Percentiles rank a stretch among this genome's conserved stretches.
These are phyloP conservation scores for Zelleria hepariella DNA, from an alignment of 2,888 invertebrate species.

Conservation along the genomic window DNA sequence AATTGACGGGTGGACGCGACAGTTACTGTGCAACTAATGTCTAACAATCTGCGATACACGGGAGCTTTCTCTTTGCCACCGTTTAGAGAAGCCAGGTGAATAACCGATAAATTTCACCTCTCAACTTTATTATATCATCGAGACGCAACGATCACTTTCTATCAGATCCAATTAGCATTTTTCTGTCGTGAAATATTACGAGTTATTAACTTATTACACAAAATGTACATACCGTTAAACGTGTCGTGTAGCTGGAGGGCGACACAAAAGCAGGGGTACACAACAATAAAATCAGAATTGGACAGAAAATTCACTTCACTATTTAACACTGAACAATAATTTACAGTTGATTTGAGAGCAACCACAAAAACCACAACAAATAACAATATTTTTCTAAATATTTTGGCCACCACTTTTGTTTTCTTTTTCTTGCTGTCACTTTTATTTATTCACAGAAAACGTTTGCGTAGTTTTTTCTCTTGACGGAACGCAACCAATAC, in stretches of 20 bases:
- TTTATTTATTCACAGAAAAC: too few species aligned
- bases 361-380: too few species aligned
- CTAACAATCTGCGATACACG: slow-evolving; percentile 19
- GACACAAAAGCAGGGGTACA: not conserved
- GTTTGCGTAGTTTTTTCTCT: too few species aligned
- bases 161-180: slow-evolving; percentile 10
- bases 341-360: too few species aligned
- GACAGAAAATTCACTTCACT: too few species aligned
- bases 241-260: not conserved
- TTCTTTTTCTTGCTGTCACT: too few species aligned
- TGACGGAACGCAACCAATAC: too few species aligned
- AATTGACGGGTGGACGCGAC: slow-evolving; percentile 1
- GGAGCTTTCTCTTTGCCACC: slow-evolving; percentile 25
- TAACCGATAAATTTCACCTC: slow-evolving; percentile 53
- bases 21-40: slow-evolving; percentile 23
- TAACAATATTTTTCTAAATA: too few species aligned
- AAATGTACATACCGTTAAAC: not conserved
- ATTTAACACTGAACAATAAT: too few species aligned
- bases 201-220: not conserved
- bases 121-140: slow-evolving; percentile 49
- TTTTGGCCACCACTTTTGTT: too few species aligned
- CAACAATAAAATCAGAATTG: not conserved
- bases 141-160: slow-evolving; percentile 45
- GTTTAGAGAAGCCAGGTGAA: slow-evolving; percentile 31
- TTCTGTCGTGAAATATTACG: not conserved